These are phyloP conservation scores for Apis mellifera DNA, from an alignment of 1,140 invertebrate species.

Conservation along the genomic window DNA sequence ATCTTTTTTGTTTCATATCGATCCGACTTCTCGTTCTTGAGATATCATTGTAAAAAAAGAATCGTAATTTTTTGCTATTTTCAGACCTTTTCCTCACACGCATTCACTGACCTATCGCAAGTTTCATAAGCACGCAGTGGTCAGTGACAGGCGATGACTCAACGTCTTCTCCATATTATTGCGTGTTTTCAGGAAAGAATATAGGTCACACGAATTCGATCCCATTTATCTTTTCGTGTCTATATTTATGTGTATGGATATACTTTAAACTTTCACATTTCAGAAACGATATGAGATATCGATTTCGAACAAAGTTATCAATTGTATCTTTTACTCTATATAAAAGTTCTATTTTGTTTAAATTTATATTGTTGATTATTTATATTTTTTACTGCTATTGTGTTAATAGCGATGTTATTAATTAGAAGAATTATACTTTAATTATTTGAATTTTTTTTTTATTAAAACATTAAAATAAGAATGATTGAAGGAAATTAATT, in stretches of 20 bases:
- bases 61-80: not conserved
- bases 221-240: not conserved
- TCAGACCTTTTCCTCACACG: not conserved
- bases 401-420: too few species aligned
- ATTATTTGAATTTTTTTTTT: too few species aligned
- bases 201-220: not conserved
- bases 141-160: not conserved
- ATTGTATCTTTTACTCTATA: not conserved
- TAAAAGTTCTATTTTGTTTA: too few species aligned
- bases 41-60: not conserved
- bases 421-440: too few species aligned
- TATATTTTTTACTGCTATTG: too few species aligned
- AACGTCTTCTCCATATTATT: not conserved
- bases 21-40: not conserved
- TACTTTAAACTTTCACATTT: not conserved
- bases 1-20: fast-evolving
- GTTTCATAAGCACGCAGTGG: not conserved
- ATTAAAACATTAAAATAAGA: too few species aligned
- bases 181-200: not conserved
- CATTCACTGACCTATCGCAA: not conserved
- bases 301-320: not conserved
- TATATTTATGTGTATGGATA: not conserved
- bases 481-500: too few species aligned
- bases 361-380: not conserved
- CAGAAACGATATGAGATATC: not conserved